A percentile compares a stretch with the other conserved stretches of the same genome.
These are phyloP conservation scores for Scrobipalpa costella DNA, from an alignment of 2,888 invertebrate species.

Conservation along the genomic window DNA sequence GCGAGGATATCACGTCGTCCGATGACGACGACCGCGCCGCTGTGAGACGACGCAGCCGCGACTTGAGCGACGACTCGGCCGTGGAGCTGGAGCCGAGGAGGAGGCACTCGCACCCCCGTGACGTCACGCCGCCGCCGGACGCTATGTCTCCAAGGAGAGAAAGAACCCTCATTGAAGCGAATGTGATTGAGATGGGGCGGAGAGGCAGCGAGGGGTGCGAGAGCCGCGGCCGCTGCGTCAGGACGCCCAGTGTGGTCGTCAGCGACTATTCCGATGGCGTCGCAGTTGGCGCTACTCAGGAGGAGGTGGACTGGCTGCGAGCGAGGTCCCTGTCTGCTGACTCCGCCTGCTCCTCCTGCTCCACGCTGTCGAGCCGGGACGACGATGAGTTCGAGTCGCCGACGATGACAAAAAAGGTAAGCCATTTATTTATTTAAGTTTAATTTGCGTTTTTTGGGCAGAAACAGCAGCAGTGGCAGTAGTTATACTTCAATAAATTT, in stretches of 20 bases:
- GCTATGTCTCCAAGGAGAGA: conserved; percentile 68
- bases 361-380: conserved; percentile 87
- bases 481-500: too few relatives aligned
- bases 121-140: conserved; percentile 67
- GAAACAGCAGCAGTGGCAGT: too few relatives aligned
- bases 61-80: conserved; percentile 79
- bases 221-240: conserved; percentile 82
- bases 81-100: conserved; percentile 78
- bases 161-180: conserved; percentile 73
- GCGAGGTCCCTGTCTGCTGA: conserved; percentile 81
- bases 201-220: conserved; percentile 73
- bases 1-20: conserved; percentile 72
- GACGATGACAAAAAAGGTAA: conserved; percentile 75
- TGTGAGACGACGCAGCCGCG: conserved; percentile 70
- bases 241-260: conserved; percentile 93
- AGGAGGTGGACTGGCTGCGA: conserved; percentile 72
- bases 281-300: conserved; percentile 70
- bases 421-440: conserved; percentile 39
- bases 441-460: not conserved
- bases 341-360: conserved; percentile 89
- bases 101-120: conserved; percentile 69
- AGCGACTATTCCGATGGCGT: conserved; percentile 91
- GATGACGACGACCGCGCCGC: conserved; percentile 76
- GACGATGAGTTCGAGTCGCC: conserved; percentile 81
- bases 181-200: conserved; percentile 80